These are phyloP conservation scores for Ephestia elutella DNA, from an alignment of 1,140 invertebrate genomes.

Conservation along the genomic window DNA sequence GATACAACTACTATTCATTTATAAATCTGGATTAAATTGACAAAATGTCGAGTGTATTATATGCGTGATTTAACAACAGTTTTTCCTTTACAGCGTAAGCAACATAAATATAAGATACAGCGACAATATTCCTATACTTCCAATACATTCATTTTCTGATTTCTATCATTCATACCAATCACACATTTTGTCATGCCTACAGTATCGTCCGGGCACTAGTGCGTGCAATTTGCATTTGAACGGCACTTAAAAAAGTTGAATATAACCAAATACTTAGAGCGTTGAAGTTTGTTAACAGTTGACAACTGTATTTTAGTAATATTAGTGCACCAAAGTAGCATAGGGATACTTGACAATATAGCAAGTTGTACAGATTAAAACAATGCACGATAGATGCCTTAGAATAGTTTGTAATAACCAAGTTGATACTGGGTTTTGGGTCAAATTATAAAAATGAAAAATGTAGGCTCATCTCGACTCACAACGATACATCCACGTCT, in stretches of 20 bases:
- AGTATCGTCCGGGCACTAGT: constrained; percentile 20
- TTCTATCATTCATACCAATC: constrained; percentile 26
- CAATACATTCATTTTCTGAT: constrained; percentile 26
- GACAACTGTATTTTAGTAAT: constrained; percentile 19
- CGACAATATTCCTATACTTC: constrained; percentile 24
- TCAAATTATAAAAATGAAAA: neutral
- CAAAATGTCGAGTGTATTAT: constrained; percentile 10
- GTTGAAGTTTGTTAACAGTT: constrained; percentile 12
- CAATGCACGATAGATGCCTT: constrained; percentile 27
- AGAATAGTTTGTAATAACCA: constrained; percentile 16
- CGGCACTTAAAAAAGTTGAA: neutral
- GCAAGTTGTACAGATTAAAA: constrained; percentile 17
- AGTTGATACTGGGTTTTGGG: neutral
- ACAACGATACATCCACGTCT: constrained; percentile 28
- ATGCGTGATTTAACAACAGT: neutral
- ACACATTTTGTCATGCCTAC: constrained; percentile 28
- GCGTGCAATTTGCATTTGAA: constrained; percentile 14
- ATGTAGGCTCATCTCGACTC: neutral
- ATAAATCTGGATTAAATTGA: constrained; percentile 10
- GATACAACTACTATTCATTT: neutral
- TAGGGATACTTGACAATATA: constrained; percentile 21
- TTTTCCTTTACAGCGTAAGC: constrained; percentile 22
- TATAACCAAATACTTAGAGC: constrained; percentile 1
- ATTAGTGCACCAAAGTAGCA: constrained; percentile 35
- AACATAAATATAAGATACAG: constrained; percentile 10